These are phyloP conservation scores for Caenorhabditis sp. DNA, from an alignment of 2,888 invertebrate species.

Conservation along the genomic window DNA sequence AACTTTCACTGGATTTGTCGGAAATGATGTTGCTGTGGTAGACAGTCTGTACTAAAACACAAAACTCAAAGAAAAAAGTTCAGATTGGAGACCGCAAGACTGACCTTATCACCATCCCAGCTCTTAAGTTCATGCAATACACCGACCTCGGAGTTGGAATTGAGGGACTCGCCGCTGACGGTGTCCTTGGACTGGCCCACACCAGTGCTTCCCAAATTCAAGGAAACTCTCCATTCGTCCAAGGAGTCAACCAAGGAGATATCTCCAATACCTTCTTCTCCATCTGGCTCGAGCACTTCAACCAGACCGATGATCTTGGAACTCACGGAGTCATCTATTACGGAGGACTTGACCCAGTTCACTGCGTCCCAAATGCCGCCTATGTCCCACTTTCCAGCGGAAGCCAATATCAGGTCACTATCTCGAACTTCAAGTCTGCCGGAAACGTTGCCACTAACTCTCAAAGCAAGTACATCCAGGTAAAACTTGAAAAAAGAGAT, in stretches of 20 bases:
- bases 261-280: constrained; percentile 49
- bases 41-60: background rate
- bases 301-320: constrained; percentile 58
- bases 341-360: constrained; percentile 58
- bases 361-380: constrained; percentile 46
- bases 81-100: constrained; percentile 56
- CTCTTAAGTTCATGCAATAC: constrained; percentile 40
- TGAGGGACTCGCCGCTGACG: constrained; percentile 38
- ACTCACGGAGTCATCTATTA: constrained; percentile 63
- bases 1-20: constrained; percentile 42
- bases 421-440: constrained; percentile 29
- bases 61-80: background rate
- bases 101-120: constrained; percentile 54
- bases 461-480: constrained; percentile 41
- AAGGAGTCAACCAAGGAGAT: constrained; percentile 46
- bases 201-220: constrained; percentile 36
- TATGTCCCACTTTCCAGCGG: constrained; percentile 30
- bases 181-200: constrained; percentile 48
- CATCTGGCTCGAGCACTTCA: constrained; percentile 60
- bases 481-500: no score
- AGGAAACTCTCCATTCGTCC: constrained; percentile 55
- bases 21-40: constrained; percentile 47
- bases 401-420: constrained; percentile 33
- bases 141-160: constrained; percentile 31
- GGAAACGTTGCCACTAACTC: constrained; percentile 43